Conservation (phyloP, 2,113 vertebrate genomes). For the Labrus mixtus region DNA sequence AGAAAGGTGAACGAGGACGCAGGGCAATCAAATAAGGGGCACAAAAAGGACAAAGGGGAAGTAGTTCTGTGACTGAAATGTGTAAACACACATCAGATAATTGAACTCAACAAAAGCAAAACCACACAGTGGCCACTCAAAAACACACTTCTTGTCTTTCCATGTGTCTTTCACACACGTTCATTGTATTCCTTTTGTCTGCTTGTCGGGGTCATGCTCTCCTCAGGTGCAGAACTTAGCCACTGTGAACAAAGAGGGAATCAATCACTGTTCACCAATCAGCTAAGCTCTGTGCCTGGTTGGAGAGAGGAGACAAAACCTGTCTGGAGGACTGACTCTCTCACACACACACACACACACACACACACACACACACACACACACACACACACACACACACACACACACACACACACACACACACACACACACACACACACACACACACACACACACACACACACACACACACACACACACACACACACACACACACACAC, state of each 20-base stretch:
- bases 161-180: conserved; percentile 11
- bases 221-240: conserved; percentile 99
- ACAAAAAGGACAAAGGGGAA: conserved; percentile 17
- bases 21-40: not conserved
- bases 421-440: conserved; percentile 11
- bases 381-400: not conserved
- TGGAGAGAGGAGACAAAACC: conserved; percentile 87
- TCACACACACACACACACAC: not conserved
- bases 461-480: conserved; percentile 6
- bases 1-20: conserved; percentile 8
- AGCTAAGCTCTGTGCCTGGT: conserved; percentile 99
- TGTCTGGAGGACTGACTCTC: conserved; percentile 31
- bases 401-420: not conserved
- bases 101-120: conserved; percentile 1
- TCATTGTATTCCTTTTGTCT: conserved; percentile 73
- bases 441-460: not conserved
- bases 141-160: conserved; percentile 10
- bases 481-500: not conserved
- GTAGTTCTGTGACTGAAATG: conserved; percentile 9
- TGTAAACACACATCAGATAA: conserved; percentile 30
- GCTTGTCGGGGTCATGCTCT: conserved; percentile 85
- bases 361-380: not conserved
- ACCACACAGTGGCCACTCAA: not conserved
- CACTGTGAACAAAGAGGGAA: conserved; percentile 99
- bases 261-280: conserved; percentile 99